phyloP scores from a whole-genome alignment of 2,113 vertebrate species.

The Mellivora capensis region DNA sequence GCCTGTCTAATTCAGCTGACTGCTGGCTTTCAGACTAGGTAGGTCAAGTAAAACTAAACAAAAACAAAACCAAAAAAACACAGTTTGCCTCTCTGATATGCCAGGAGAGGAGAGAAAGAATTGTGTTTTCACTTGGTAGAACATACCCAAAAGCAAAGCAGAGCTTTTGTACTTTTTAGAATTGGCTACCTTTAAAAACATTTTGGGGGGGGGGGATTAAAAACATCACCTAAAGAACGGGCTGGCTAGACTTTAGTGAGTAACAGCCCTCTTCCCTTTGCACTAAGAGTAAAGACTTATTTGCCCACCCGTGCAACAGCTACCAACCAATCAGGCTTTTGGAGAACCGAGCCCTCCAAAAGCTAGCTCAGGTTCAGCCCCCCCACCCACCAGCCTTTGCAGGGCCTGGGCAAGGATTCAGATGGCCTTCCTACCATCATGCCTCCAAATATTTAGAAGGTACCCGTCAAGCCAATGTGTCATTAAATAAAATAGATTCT shows the following conservation, averaged over 20 bases:
- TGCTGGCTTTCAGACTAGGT: neutral
- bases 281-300: neutral
- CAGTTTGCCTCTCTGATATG: neutral
- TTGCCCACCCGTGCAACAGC: neutral
- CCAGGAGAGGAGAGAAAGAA: neutral
- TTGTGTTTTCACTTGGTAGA: neutral
- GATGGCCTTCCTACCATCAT: fast-evolving
- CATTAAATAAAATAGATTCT: neutral
- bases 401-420: neutral
- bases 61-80: neutral
- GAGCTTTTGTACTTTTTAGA: neutral
- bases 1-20: neutral
- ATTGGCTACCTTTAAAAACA: neutral
- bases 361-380: neutral
- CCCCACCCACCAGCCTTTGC: neutral
- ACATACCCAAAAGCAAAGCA: neutral
- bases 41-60: neutral
- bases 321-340: neutral
- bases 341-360: neutral
- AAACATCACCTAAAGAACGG: neutral
- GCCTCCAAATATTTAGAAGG: neutral
- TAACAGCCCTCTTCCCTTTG: neutral
- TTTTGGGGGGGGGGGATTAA: neutral
- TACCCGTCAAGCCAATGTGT: neutral
- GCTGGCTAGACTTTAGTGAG: neutral